Base-by-base conservation (phyloP, 2,888 invertebrate genomes). In the Tenthredo notha region DNA sequence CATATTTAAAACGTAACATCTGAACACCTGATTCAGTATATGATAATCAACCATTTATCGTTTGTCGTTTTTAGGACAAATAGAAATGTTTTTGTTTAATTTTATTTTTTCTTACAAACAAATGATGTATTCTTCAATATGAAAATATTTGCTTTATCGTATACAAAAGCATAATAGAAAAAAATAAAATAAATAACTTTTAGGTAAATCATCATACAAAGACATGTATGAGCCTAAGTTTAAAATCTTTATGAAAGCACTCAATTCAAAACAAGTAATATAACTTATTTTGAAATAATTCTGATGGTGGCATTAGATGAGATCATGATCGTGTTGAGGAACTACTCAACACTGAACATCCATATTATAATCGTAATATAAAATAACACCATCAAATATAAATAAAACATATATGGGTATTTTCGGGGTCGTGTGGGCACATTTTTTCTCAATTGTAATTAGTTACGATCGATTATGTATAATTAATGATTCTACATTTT, bases 251-350 rank as follows among this genome's bases (percentile, higher is more conserved):
- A 10, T 43, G 21, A 21, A 21, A 43, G n/a, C 43, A 43, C 50
- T 33, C 18, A 77, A 29, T 33, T 77, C 47, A 33, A 77, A 77
- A 77, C 33, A 33, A 29, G 7, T 54, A 29, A n/a, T 29, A 77
- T 7, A 77, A 50, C n/a, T 77, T 54, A 61, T 80, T 61, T 47
- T 77, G 10, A 61, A 80, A n/a, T 40, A 5, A 40, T n/a, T 65
- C 15, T 25, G 29, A 77, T 65, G 43, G 87, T 89, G 89, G 87
- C 88, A 90, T 89, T 92, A 88, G 90, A 89, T 88, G 90, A 90
- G 89, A 91, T 87, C 88, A 91, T 90, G 88, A 87, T 90, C 90
- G 90, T 87, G 88, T 88, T 91, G 86, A 87, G 88, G 88, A 88
- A 85, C 85, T 85, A 40, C 84, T 85, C 84, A 84, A 86, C 84